These are phyloP conservation scores for Oncorhynchus clarkii DNA, from an alignment of 2,113 vertebrate genomes.

Conservation along the genomic window DNA sequence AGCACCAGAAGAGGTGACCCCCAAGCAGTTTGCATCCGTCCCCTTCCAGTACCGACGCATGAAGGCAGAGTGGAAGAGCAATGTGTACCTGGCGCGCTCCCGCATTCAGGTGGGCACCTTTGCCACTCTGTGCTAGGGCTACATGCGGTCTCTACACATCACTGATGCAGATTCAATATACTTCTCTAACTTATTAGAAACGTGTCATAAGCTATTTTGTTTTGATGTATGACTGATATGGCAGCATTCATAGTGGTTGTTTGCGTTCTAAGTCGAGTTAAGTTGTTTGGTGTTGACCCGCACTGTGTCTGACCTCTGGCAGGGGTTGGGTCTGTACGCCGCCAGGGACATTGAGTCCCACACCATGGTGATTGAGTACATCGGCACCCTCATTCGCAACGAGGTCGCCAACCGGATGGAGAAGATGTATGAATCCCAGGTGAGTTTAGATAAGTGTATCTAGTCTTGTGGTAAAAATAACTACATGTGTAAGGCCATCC, in stretches of 20 bases:
- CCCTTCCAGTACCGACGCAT: constrained; percentile 94
- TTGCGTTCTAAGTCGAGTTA: not conserved
- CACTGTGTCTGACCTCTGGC: not conserved
- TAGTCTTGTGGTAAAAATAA: no score
- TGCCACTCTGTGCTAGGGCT: not conserved
- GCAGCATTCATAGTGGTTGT: not conserved
- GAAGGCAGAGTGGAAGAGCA: constrained; percentile 97
- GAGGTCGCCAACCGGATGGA: constrained; percentile 96
- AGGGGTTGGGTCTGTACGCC: constrained; percentile 96
- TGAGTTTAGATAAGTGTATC: constrained; percentile 53
- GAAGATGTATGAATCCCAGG: constrained; percentile 95
- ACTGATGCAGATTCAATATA: not conserved
- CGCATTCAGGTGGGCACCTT: constrained; percentile 84
- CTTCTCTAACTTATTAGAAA: no score
- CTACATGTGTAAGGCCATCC: no score
- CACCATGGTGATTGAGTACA: constrained; percentile 99
- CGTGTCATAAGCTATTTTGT: no score
- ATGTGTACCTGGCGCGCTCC: constrained; percentile 93
- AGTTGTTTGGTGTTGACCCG: constrained; percentile 13
- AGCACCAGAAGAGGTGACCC: constrained; percentile 84
- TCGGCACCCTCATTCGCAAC: constrained; percentile 94
- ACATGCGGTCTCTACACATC: no score
- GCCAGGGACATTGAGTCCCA: constrained; percentile 97
- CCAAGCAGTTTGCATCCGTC: constrained; percentile 90
- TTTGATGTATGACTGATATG: not conserved